Conservation (phyloP, 2,888 invertebrate species). For the Acrobasis consociella region DNA sequence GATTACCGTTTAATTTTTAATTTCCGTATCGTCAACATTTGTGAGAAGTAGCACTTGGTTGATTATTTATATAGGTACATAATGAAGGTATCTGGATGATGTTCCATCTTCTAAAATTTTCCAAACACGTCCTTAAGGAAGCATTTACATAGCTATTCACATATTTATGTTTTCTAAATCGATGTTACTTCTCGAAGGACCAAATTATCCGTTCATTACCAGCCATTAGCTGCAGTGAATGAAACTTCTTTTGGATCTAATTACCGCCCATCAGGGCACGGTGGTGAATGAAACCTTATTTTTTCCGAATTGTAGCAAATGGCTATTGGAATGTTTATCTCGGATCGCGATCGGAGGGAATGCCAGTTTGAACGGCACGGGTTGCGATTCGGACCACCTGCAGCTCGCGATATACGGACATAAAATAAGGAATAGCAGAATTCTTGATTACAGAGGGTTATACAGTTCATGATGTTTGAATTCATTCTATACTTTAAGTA, state of each 20-base stretch:
- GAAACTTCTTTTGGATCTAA: conserved; percentile 1
- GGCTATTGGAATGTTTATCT: conserved; percentile 15
- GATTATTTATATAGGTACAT: too few species aligned
- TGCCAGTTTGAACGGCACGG: conserved; percentile 13
- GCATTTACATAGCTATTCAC: too few species aligned
- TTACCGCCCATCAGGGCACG: neutral
- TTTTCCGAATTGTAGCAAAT: conserved; percentile 15
- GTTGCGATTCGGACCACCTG: conserved; percentile 10
- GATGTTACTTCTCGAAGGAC: neutral
- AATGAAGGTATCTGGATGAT: too few species aligned
- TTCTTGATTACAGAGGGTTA: too few species aligned
- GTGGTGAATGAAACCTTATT: conserved; percentile 11
- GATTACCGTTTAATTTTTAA: too few species aligned
- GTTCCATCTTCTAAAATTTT: too few species aligned
- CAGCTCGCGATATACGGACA: conserved; percentile 9
- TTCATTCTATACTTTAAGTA: too few species aligned
- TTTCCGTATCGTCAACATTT: too few species aligned
- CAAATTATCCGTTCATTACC: conserved; percentile 1
- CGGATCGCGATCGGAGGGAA: conserved; percentile 10
- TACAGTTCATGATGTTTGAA: too few species aligned
- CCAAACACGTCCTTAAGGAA: too few species aligned
- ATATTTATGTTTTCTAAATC: neutral
- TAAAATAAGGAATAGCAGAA: neutral
- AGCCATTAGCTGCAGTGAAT: neutral
- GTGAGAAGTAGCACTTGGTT: too few species aligned